phyloP scores from a whole-genome alignment of 1,140 invertebrate species.

The Drosophila repleta region DNA sequence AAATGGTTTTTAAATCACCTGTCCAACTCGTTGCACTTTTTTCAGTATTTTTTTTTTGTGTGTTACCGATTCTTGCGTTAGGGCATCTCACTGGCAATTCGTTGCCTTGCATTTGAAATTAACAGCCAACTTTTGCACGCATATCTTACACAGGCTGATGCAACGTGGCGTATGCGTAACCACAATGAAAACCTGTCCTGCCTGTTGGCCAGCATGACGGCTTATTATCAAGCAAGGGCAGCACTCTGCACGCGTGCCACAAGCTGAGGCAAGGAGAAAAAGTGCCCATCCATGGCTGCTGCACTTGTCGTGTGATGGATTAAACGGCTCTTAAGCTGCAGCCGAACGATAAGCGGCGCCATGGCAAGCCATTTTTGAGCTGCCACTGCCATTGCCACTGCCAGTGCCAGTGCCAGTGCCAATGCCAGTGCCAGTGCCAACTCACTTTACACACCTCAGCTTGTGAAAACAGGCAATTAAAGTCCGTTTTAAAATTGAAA shows the following conservation, averaged over 20 bases:
- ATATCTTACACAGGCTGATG: conserved; percentile 21
- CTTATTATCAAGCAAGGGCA: conserved; percentile 70
- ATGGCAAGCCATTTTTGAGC: conserved; percentile 59
- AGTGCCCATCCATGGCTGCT: conserved; percentile 46
- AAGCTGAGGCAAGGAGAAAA: conserved; percentile 2
- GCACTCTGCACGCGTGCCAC: conserved; percentile 49
- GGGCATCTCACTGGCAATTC: conserved; percentile 58
- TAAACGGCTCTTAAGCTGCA: conserved; percentile 69
- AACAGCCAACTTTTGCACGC: conserved; percentile 38
- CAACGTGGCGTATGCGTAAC: conserved; percentile 57
- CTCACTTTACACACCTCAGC: conserved; percentile 28
- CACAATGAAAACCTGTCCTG: conserved; percentile 50
- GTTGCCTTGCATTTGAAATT: conserved; percentile 34
- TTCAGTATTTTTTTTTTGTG: conserved; percentile 14
- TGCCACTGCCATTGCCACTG: conserved; percentile 17
- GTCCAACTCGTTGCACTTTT: conserved; percentile 53
- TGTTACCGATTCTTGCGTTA: conserved; percentile 49
- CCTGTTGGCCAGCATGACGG: conserved; percentile 58
- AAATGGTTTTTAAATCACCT: conserved; percentile 80
- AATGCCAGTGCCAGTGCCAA: conserved; percentile 24
- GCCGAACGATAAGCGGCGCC: conserved; percentile 59
- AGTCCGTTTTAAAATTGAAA: conserved; percentile 64
- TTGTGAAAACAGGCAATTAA: conserved; percentile 47
- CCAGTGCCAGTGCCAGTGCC: conserved; percentile 18
- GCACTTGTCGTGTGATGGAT: conserved; percentile 63